Base-by-base conservation (phyloP, 37 sponge, comb jelly and placozoan genomes). In the Spongilla lacustris region DNA sequence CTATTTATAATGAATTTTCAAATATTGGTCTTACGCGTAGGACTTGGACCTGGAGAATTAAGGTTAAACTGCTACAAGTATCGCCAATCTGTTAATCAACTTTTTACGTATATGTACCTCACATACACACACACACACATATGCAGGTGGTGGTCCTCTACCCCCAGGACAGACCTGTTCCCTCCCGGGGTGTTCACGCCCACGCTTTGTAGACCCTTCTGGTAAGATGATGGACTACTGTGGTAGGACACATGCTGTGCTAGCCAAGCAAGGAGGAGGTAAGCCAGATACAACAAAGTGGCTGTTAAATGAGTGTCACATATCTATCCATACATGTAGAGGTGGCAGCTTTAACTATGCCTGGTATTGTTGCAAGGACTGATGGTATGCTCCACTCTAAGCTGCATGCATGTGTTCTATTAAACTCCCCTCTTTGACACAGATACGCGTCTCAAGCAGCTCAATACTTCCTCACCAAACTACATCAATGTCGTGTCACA, bases 241-340 rank as follows among this genome's bases (percentile, higher is more conserved):
- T 87, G 83, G 86, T 50, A 86, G 83, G 76, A 79, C 86, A 11
- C 93, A 93, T 83, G 93, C 89, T 58, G 25, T 0, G 22, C 73
- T 38, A 38, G 88, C 88, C 12, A 66, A 11, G 13, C 4, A 25
- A 14, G 36, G 28, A 75, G 82, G 88, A 75, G 68, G 34, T 17
- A 17, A 58, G 58, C 58, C 46, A 46, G 46, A 4, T 46, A 8
- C 8, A 46, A 10, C 8, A 46, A 4, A 10, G 46, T 46, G 46
- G 46, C 46, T 8, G 8, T n/a, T 46, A 8, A 10, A 46, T 46
- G 46, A 46, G 8, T n/a, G n/a, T n/a, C n/a, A n/a, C n/a, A n/a
- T n/a, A n/a, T n/a, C n/a, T n/a, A n/a, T n/a, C n/a, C n/a, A n/a
- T n/a, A n/a, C n/a, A n/a, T n/a, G n/a, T n/a, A n/a, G n/a, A n/a